Evolutionary conservation across 2,113 vertebrate genomes (phyloP).

Genomic region (Phyllostomus discolor): DNA sequence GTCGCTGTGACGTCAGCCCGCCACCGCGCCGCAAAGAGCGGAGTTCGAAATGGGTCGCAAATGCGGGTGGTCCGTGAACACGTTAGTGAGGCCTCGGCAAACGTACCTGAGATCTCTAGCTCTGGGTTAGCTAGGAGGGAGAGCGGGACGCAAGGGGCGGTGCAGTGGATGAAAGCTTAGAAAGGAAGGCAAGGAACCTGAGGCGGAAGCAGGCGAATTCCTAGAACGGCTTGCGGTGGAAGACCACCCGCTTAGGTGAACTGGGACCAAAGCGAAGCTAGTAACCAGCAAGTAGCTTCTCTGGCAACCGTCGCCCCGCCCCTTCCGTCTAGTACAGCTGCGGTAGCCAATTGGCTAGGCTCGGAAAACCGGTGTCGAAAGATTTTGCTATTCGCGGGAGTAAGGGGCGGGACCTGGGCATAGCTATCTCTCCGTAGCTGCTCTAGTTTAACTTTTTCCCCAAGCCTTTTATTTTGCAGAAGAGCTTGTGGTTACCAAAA

Average conservation of each 20-base stretch:
- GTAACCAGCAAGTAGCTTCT: slow-evolving; percentile 43
- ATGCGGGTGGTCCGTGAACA: rapidly evolving
- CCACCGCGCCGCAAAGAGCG: background rate
- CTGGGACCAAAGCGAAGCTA: rapidly evolving
- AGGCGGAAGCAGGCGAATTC: background rate
- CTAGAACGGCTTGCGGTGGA: rapidly evolving
- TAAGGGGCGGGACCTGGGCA: background rate
- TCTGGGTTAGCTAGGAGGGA: background rate
- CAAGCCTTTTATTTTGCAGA: background rate
- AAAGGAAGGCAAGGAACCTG: background rate
- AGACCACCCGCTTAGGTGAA: rapidly evolving
- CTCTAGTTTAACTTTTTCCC: background rate
- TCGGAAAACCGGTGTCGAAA: rapidly evolving
- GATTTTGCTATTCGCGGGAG: background rate
- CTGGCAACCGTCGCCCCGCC: slow-evolving; percentile 53
- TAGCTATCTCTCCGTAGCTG: rapidly evolving
- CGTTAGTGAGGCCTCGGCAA: rapidly evolving
- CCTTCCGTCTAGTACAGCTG: background rate
- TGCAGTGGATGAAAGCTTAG: background rate
- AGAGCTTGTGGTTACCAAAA: background rate
- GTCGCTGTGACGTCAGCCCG: slow-evolving; percentile 3
- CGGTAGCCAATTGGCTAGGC: background rate
- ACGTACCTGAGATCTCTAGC: slow-evolving; percentile 8
- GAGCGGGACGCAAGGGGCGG: background rate
- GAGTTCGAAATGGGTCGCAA: rapidly evolving